Base-by-base conservation (phyloP, 2,797 vertebrate genomes). In the Neostethus bicornis region DNA sequence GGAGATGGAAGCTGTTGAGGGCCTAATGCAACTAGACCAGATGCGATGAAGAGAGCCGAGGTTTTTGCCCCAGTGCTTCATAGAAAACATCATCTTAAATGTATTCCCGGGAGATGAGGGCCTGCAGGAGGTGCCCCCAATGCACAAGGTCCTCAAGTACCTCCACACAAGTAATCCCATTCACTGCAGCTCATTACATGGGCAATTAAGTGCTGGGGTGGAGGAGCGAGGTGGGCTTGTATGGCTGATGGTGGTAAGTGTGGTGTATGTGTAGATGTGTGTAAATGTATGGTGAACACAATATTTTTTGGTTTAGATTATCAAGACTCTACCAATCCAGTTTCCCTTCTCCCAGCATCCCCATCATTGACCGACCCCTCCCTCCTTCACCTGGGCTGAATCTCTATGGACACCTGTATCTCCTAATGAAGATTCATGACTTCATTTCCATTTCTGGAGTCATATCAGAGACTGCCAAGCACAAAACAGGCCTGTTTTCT, bases 371-470 rank as follows among this genome's bases (percentile, higher is more conserved):
- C 52, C 26, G 0, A 50, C 70, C 67, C 62, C 77, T 34, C 73
- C 67, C 73, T 85, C 85, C 91, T 91, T 96, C 94, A 98, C 95
- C 96, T 97, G 94, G 91, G 89, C 83, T 62, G 86, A 73, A 77
- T 86, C 80, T 86, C 79, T 72, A 77, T 70, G 90, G 92, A 93
- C 96, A 98, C 94, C 94, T 98, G 95, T 94, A 89, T 93, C 86
- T 90, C 86, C 87, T 93, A 94, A 96, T 96, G 93, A 95, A 94
- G 92, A 94, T 93, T 88, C 89, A 92, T 90, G 81, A 89, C 90
- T 89, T 89, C 70, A 93, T 94, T 93, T 94, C 90, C 91, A 92
- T 91, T 86, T 90, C 90, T 93, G 92, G 92, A 92, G 93, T 92
- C 91, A 90, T 90, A 90, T 93, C 92, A 67, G 90, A 92, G 77